Conservation (phyloP, 1,140 invertebrate species). For the Conus betulinus region DNA sequence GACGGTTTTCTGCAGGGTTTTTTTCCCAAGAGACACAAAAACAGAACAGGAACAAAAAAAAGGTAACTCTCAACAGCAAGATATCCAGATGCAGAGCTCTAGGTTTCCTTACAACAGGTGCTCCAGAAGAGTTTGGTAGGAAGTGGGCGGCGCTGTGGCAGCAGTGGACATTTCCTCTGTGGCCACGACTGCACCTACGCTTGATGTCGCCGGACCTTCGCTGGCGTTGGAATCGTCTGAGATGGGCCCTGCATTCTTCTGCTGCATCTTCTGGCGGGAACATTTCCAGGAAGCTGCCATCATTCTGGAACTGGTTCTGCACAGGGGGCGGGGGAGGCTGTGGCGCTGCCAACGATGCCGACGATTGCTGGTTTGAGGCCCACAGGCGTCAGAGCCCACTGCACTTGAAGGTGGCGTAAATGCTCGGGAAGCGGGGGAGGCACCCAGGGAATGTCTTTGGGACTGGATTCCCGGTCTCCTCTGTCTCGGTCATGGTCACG, state of each 20-base stretch:
- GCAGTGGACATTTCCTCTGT: background rate
- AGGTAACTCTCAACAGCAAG: background rate
- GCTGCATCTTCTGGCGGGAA: constrained; percentile 23
- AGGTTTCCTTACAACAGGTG: background rate
- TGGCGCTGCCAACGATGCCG: background rate
- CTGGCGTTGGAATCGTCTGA: background rate
- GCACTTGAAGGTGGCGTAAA: background rate
- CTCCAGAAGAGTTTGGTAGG: background rate
- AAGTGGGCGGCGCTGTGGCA: background rate
- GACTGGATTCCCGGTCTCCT: background rate
- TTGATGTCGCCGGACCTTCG: background rate
- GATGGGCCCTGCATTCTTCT: background rate
- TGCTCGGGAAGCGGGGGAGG: constrained; percentile 20
- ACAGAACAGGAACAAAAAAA: too few species aligned
- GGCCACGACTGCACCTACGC: background rate
- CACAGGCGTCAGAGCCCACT: background rate
- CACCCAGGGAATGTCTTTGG: background rate
- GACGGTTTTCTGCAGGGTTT: background rate
- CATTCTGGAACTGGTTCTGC: constrained; percentile 37
- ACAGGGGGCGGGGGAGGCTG: background rate
- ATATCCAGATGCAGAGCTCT: background rate
- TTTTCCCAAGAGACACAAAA: background rate
- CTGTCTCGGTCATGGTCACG: background rate
- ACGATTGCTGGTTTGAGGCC: background rate
- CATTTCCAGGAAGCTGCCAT: constrained; percentile 31